Percentiles rank a stretch among this genome's conserved stretches.
phyloP scores from a whole-genome alignment of 1,140 invertebrate species.

The Lucilia sericata region DNA sequence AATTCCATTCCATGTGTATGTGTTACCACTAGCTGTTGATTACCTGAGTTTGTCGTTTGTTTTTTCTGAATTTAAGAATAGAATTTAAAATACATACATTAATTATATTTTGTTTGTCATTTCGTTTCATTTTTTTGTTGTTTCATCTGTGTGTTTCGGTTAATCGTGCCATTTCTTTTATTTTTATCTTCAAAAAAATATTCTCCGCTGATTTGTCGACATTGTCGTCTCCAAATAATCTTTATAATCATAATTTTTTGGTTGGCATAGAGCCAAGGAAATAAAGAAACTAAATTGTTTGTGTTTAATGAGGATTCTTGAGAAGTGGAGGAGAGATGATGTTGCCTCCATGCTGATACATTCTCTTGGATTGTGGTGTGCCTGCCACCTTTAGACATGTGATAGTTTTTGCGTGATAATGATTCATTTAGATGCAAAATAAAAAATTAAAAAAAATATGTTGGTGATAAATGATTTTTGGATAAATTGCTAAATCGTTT shows the following conservation, averaged over 20 bases:
- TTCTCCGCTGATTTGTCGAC: background rate
- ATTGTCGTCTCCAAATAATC: background rate
- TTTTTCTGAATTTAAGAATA: background rate
- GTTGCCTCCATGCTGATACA: no score
- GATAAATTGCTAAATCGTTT: no score
- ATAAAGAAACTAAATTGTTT: no score
- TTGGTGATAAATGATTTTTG: no score
- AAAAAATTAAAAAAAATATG: no score
- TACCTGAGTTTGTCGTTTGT: background rate
- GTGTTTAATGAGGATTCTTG: no score
- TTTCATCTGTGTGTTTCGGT: background rate
- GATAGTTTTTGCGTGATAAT: slow-evolving; percentile 1
- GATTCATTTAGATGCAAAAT: background rate
- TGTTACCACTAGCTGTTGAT: background rate
- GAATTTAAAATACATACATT: background rate
- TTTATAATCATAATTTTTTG: background rate
- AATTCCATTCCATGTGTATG: no score
- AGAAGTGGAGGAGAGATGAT: no score
- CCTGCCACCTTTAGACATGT: slow-evolving; percentile 4
- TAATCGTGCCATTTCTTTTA: background rate
- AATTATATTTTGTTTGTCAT: no score
- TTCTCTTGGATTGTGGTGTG: no score
- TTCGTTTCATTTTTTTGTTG: background rate
- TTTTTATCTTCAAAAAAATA: background rate
- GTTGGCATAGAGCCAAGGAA: background rate